Evolutionary conservation across 1,140 invertebrate genomes (phyloP).

Genomic region (Drosophila mauritiana): DNA sequence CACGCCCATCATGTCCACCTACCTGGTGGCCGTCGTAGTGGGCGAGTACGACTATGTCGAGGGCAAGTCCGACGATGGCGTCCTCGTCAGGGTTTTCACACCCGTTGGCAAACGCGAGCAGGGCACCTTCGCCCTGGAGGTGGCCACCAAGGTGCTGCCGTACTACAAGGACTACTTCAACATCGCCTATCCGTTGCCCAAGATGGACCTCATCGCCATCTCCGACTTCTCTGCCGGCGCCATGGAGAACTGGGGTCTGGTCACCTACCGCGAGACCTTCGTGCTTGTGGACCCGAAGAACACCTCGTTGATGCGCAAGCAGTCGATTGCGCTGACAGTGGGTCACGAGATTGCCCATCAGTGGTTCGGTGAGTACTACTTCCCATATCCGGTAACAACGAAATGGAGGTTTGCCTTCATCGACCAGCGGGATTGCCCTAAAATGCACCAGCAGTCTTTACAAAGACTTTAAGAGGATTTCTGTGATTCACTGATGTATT

Average conservation of each 20-base stretch:
- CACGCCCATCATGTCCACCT: slow-evolving; percentile 98
- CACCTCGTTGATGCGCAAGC: slow-evolving; percentile 92
- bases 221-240: slow-evolving; percentile 96
- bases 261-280: slow-evolving; percentile 91
- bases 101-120: slow-evolving; percentile 96
- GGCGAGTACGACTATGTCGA: slow-evolving; percentile 98
- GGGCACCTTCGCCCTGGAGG: slow-evolving; percentile 95
- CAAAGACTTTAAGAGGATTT: background rate
- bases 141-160: slow-evolving; percentile 93
- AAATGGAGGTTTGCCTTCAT: background rate
- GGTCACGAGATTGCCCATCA: slow-evolving; percentile 95
- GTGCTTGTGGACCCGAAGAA: slow-evolving; percentile 93
- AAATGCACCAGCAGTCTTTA: background rate
- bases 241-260: slow-evolving; percentile 98
- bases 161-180: slow-evolving; percentile 98
- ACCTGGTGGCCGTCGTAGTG: slow-evolving; percentile 95
- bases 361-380: slow-evolving; percentile 89
- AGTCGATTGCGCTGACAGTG: slow-evolving; percentile 94
- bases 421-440: background rate
- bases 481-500: slow-evolving; percentile 9
- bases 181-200: slow-evolving; percentile 97
- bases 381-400: background rate
- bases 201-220: slow-evolving; percentile 98
- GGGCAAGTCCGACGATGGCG: slow-evolving; percentile 91
- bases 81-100: slow-evolving; percentile 95